phyloP scores from a whole-genome alignment of 2,797 vertebrate genomes.

The Malurus leucopterus region DNA sequence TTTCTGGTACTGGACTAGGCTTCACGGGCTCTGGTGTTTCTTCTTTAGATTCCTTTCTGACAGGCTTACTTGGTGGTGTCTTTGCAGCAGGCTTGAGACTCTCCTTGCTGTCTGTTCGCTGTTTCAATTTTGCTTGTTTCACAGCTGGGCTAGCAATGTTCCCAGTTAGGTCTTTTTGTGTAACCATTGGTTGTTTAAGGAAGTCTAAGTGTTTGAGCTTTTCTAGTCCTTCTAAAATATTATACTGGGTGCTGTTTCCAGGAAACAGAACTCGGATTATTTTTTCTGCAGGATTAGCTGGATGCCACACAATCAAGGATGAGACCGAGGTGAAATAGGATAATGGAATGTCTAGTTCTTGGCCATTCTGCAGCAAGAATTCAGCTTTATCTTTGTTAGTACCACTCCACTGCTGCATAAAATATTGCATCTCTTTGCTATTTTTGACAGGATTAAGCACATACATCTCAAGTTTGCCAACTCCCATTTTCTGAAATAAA shows the following conservation, averaged over 20 bases:
- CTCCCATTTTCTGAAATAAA: conserved; percentile 98
- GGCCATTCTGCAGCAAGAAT: conserved; percentile 85
- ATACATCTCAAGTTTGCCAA: conserved; percentile 96
- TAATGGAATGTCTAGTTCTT: conserved; percentile 89
- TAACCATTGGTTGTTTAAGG: conserved; percentile 88
- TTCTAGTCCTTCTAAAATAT: conserved; percentile 92
- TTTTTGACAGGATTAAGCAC: conserved; percentile 92
- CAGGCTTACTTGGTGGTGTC: conserved; percentile 78
- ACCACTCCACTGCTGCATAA: conserved; percentile 94
- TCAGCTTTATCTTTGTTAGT: conserved; percentile 87
- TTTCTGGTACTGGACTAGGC: conserved; percentile 72
- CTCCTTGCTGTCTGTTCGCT: conserved; percentile 91
- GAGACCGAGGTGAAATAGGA: conserved; percentile 91
- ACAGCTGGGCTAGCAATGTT: conserved; percentile 74
- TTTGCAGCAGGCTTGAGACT: conserved; percentile 87
- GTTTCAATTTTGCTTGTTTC: conserved; percentile 90
- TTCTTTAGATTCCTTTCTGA: conserved; percentile 88
- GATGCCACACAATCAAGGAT: conserved; percentile 96
- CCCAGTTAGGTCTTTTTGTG: conserved; percentile 85
- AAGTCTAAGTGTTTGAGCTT: conserved; percentile 96
- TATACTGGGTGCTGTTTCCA: conserved; percentile 92
- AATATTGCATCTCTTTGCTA: conserved; percentile 94
- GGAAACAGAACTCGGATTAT: conserved; percentile 93
- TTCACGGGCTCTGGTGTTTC: conserved; percentile 81
- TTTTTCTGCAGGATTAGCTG: conserved; percentile 92